Evolutionary conservation across 2,888 invertebrate genomes (phyloP).

Genomic region (Drosophila meridiana): DNA sequence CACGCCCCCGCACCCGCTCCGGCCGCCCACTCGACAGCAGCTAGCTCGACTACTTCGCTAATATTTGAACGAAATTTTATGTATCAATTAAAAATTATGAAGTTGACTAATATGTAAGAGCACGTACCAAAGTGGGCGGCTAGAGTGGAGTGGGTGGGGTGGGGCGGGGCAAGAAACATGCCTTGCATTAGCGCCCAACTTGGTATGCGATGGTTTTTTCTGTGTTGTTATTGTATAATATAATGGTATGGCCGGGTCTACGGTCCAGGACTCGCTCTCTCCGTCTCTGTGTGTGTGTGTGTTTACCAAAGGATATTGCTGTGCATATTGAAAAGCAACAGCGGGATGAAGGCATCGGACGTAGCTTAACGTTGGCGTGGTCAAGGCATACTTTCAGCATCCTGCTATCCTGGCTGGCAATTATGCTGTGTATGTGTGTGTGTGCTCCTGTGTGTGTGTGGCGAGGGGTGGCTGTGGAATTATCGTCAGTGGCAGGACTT

Average conservation of each 20-base stretch:
- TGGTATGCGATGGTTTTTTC: slow-evolving; percentile 64
- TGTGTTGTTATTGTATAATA: slow-evolving; percentile 77
- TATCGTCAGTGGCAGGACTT: slow-evolving; percentile 78
- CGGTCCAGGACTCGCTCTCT: slow-evolving; percentile 13
- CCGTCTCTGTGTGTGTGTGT: slow-evolving; percentile 39
- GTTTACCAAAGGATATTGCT: slow-evolving; percentile 81
- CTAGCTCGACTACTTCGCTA: slow-evolving; percentile 48
- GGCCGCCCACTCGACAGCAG: slow-evolving; percentile 1
- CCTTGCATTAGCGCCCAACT: slow-evolving; percentile 69
- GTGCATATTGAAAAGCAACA: slow-evolving; percentile 81
- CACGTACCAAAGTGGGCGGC: slow-evolving; percentile 73
- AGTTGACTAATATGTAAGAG: slow-evolving; percentile 84
- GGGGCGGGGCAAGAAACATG: slow-evolving; percentile 9
- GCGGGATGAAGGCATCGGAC: slow-evolving; percentile 46
- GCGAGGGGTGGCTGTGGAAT: slow-evolving; percentile 67
- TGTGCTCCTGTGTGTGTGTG: slow-evolving; percentile 38
- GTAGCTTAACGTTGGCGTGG: slow-evolving; percentile 68
- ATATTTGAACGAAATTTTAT: slow-evolving; percentile 84
- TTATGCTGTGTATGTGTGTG: slow-evolving; percentile 53
- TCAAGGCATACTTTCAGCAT: slow-evolving; percentile 72
- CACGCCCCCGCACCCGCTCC: neutral
- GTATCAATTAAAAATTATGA: slow-evolving; percentile 86
- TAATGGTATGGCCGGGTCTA: slow-evolving; percentile 50
- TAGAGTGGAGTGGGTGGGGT: neutral
- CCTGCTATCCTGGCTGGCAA: slow-evolving; percentile 50